phyloP scores from a whole-genome alignment of 1,140 invertebrate species.

The Dendrolimus punctatus region DNA sequence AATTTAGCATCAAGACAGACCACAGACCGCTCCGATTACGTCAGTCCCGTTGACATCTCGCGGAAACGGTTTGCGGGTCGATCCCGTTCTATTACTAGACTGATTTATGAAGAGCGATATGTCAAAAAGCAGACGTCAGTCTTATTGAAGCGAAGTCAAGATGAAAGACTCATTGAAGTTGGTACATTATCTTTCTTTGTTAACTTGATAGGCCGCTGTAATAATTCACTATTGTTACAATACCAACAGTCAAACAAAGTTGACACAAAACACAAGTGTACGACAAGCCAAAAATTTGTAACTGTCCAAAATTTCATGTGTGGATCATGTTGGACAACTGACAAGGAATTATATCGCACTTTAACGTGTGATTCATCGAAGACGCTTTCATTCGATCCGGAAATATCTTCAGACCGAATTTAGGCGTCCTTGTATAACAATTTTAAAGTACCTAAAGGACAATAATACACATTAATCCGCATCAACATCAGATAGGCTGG shows the following conservation, averaged over 20 bases:
- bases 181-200: constrained; percentile 7
- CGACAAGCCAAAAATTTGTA: constrained; percentile 38
- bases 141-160: constrained; percentile 11
- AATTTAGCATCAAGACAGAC: constrained; percentile 44
- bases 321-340: constrained; percentile 40
- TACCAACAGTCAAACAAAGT: constrained; percentile 1
- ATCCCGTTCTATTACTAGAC: constrained; percentile 38
- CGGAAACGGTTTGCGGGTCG: constrained; percentile 33
- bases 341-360: constrained; percentile 50
- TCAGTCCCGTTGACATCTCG: constrained; percentile 40
- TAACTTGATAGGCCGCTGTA: not conserved
- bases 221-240: not conserved
- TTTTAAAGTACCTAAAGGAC: constrained; percentile 57
- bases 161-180: constrained; percentile 28
- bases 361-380: constrained; percentile 58
- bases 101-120: constrained; percentile 29
- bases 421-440: constrained; percentile 61
- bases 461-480: constrained; percentile 37
- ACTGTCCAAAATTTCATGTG: constrained; percentile 56
- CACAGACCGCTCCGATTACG: constrained; percentile 45
- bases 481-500: constrained; percentile 26
- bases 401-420: constrained; percentile 57
- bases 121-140: constrained; percentile 28
- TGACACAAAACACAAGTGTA: constrained; percentile 3
- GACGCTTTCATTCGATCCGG: constrained; percentile 58